Conservation (phyloP, 1,140 invertebrate genomes). For the Drosophila oshimai region DNA sequence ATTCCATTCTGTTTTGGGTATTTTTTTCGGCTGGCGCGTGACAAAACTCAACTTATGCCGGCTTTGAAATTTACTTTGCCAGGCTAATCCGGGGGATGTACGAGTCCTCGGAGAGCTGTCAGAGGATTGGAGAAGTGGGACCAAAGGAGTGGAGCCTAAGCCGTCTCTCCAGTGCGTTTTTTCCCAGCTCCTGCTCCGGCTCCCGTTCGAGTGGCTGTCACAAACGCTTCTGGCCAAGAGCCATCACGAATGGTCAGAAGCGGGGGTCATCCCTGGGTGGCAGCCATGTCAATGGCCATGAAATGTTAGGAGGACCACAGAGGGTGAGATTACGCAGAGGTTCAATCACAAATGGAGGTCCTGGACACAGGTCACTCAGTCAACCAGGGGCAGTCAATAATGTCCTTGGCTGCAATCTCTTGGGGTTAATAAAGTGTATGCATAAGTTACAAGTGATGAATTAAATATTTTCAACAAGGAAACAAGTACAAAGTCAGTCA, state of each 20-base stretch:
- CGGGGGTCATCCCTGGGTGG: conserved; percentile 28
- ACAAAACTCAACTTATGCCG: conserved; percentile 74
- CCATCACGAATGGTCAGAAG: conserved; percentile 30
- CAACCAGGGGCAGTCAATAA: background rate
- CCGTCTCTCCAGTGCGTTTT: conserved; percentile 47
- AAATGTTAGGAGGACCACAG: background rate
- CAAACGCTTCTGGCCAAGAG: conserved; percentile 31
- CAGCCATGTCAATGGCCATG: conserved; percentile 32
- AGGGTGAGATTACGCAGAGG: background rate
- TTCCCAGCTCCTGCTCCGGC: conserved; percentile 25
- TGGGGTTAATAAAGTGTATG: background rate
- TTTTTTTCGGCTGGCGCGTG: conserved; percentile 41
- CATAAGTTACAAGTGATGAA: no score
- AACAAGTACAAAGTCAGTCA: no score
- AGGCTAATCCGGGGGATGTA: conserved; percentile 48
- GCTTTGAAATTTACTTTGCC: conserved; percentile 55
- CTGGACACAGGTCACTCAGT: conserved; percentile 17
- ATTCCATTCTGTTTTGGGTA: conserved; percentile 38
- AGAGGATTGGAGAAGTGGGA: background rate
- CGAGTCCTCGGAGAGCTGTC: conserved; percentile 2
- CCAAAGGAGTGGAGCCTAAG: conserved; percentile 24
- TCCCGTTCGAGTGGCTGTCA: conserved; percentile 40
- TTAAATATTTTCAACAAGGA: no score
- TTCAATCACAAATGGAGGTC: conserved; percentile 7
- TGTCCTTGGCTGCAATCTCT: background rate